Base-by-base conservation (phyloP, 1,140 invertebrate species). In the Drosophila willistoni region DNA sequence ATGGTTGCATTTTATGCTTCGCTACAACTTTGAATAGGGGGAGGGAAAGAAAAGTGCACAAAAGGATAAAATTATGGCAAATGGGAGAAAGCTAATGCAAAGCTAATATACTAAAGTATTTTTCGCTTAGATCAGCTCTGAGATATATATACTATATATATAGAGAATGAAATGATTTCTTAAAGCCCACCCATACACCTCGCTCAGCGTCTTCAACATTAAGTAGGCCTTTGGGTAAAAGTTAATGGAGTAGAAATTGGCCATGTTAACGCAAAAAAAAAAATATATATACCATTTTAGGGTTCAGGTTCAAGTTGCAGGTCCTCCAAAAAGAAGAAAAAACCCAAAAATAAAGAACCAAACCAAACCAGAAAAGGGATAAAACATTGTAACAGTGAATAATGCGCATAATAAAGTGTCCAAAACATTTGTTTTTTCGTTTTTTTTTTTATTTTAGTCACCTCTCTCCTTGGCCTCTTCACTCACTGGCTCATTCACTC, bases 391-490 rank as follows among this genome's bases (percentile, higher is more conserved):
- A 89, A 79, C 77, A 87, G 84, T 87, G 84, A 87, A 87, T 87
- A 87, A 87, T 87, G 84, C 84, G 84, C 84, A 87, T 87, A 87
- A 87, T 87, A 87, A 87, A 87, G 80, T 89, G 84, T 87, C 84
- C 84, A 84, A 87, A 87, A 85, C 84, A 89, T 85, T 89, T 90
- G 84, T 87, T 82, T 73, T 87, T 81, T 65, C 67, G 64, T 71
- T 39, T 39, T 39, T 39, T 36, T 73, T 36, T 36, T 36, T 12
- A 36, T 12, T 36, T 39, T 13, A 39, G 36, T 39, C 36, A 39
- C 19, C 33, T 17, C 33, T 17, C 56, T 12, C 33, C 17, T 10
- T 17, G 22, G 22, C 19, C 13, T 25, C 14, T 14, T 63, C n/a
- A n/a, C 59, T 34, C 42, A 29, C 29, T 29, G 6, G 29, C 29